Evolutionary conservation across 2,113 vertebrate species (phyloP).

Genomic region (Callochromis pleurospilus): DNA sequence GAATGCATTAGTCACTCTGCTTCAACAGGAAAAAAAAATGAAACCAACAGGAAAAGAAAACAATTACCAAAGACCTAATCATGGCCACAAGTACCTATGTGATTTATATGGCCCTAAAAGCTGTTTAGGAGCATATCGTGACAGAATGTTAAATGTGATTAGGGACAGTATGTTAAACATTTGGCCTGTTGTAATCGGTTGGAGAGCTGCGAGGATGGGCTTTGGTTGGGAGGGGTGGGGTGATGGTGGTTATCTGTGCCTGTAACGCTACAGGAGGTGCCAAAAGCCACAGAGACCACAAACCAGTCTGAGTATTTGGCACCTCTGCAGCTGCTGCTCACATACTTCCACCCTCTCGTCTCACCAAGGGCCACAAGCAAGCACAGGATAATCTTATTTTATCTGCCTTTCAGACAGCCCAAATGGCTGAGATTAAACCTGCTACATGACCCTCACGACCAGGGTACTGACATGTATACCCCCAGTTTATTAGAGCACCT

Average conservation of each 20-base stretch:
- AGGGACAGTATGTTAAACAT: constrained; percentile 60
- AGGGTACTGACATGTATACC: constrained; percentile 58
- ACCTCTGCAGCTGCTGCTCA: constrained; percentile 66
- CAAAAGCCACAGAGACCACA: constrained; percentile 62
- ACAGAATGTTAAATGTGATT: constrained; percentile 56
- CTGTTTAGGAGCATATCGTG: constrained; percentile 50
- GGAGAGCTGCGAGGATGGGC: constrained; percentile 46
- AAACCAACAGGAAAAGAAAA: constrained; percentile 12
- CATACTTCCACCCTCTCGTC: constrained; percentile 47
- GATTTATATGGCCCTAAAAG: constrained; percentile 45
- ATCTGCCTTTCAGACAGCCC: constrained; percentile 67
- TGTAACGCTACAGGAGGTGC: constrained; percentile 54
- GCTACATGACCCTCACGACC: constrained; percentile 45
- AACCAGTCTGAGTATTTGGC: constrained; percentile 61
- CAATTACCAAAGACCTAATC: constrained; percentile 31
- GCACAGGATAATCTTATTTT: constrained; percentile 62
- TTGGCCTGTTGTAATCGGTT: constrained; percentile 58
- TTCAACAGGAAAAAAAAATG: background rate
- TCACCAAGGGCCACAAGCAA: constrained; percentile 41
- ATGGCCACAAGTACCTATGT: constrained; percentile 22
- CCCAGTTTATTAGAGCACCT: constrained; percentile 59
- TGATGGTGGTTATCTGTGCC: constrained; percentile 34
- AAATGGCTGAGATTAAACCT: constrained; percentile 71
- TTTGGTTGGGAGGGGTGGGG: constrained; percentile 11
- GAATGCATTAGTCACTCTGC: constrained; percentile 21